These are phyloP conservation scores for Trichoplax adhaerens DNA, from an alignment of 37 sponge, comb jelly and placozoan species.

Conservation along the genomic window DNA sequence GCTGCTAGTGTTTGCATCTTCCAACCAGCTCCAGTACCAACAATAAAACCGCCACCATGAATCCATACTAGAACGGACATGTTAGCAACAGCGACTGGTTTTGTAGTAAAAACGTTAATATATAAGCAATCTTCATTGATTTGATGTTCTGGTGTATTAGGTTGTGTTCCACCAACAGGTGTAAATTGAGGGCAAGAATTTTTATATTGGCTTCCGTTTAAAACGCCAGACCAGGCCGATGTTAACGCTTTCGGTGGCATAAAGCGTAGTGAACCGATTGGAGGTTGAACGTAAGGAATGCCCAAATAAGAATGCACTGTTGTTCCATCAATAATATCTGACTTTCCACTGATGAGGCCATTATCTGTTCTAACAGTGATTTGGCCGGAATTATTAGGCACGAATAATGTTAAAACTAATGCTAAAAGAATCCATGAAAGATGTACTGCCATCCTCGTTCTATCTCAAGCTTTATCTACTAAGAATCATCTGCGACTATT, in stretches of 20 bases:
- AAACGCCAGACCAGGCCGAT: background rate
- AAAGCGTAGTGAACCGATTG: background rate
- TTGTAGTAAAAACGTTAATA: slow-evolving; percentile 12
- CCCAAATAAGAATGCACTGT: slow-evolving; percentile 1
- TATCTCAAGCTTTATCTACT: too few relatives aligned
- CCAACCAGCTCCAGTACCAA: slow-evolving; percentile 13
- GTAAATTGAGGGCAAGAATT: too few relatives aligned
- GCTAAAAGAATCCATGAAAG: too few relatives aligned
- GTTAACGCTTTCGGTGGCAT: background rate
- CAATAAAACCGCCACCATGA: slow-evolving; percentile 20
- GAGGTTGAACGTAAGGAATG: slow-evolving; percentile 9
- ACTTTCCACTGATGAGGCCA: too few relatives aligned
- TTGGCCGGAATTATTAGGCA: too few relatives aligned
- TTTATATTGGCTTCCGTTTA: background rate
- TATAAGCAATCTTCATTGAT: slow-evolving; percentile 7
- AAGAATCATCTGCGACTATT: too few relatives aligned
- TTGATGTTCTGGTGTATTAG: background rate
- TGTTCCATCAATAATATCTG: too few relatives aligned
- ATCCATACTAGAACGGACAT: slow-evolving; percentile 9
- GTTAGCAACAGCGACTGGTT: background rate
- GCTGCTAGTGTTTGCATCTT: slow-evolving; percentile 5
- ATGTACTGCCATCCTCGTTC: too few relatives aligned
- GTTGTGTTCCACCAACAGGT: too few relatives aligned
- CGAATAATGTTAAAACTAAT: too few relatives aligned
- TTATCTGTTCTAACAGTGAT: too few relatives aligned